These are phyloP conservation scores for Drosophila seguyi DNA, from an alignment of 1,140 invertebrate species.

Conservation along the genomic window DNA sequence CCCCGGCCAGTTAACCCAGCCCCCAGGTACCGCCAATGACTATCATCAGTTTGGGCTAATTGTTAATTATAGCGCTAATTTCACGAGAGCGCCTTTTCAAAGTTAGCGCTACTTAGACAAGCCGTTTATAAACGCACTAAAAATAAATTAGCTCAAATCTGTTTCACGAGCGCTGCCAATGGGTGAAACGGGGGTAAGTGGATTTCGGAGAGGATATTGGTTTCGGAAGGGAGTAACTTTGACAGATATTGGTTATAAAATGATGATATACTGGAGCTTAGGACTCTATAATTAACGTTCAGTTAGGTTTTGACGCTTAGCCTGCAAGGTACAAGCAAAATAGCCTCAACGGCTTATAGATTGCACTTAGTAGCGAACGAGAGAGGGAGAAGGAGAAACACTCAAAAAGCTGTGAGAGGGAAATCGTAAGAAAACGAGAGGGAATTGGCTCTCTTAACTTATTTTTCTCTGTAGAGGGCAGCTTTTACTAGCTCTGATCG, in stretches of 20 bases:
- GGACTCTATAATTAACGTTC: too few relatives aligned
- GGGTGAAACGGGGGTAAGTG: background rate
- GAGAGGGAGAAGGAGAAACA: background rate
- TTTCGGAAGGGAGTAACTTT: background rate
- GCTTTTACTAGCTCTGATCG: background rate
- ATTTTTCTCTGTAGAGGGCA: background rate
- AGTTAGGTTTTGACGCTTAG: background rate
- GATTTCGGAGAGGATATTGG: conserved; percentile 1
- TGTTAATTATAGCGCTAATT: conserved; percentile 81
- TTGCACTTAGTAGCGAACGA: background rate
- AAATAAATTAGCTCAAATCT: conserved; percentile 76
- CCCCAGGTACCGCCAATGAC: conserved; percentile 15
- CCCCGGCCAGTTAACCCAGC: conserved; percentile 5
- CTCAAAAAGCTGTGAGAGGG: background rate
- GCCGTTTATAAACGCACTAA: conserved; percentile 74
- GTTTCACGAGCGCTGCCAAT: conserved; percentile 12
- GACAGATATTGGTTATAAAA: background rate
- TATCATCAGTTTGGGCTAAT: conserved; percentile 53
- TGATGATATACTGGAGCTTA: background rate
- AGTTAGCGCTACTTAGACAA: conserved; percentile 77
- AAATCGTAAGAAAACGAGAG: too few relatives aligned
- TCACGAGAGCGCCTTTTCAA: conserved; percentile 50
- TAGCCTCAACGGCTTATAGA: background rate
- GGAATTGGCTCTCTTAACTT: background rate
- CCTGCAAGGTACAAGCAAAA: background rate